Base-by-base conservation (phyloP, 2,888 invertebrate genomes). In the Callosobruchus maculatus region DNA sequence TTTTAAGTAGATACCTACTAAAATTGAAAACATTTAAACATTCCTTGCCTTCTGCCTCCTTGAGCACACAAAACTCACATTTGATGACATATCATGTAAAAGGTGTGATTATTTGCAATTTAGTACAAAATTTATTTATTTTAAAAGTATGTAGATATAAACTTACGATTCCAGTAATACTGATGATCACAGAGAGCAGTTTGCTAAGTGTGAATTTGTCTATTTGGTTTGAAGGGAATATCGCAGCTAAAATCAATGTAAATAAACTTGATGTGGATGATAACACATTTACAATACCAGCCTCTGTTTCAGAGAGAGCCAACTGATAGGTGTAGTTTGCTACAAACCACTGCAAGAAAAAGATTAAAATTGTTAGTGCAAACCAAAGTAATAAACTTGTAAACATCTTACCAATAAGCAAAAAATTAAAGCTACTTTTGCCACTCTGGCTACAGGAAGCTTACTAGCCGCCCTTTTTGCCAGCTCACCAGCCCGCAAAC, bases 321-420 rank as follows among this genome's bases (percentile, higher is more conserved):
- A 96, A 90, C 86, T 98, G 97, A 88, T 96, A 97, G 74, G 95
- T 92, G 86, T 97, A 97, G 88, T 97, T 97, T 74, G 97, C 97
- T 83, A 94, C 87, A 88, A 99, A 97, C 97, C 98, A 98, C 95
- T 97, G 88, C 71, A 91, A 92, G 71, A 67, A 73, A 74, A 74
- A 71, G n/a, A n/a, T n/a, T n/a, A n/a, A n/a, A n/a, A n/a, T n/a
- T n/a, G n/a, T n/a, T n/a, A n/a, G n/a, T 83, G 94, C 87, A 88
- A 99, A 97, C 97, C 98, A 98, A 95, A 97, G 88, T 71, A 91
- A 92, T 71, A 67, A 73, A 74, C 73, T 70, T 20, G 49, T n/a
- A 2, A 21, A 13, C 13, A 70, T 13, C 91, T 89, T 87, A 97
- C 97, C 88, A 97, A 89, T 78, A 97, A 86, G 86, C 94, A 95